Percentiles rank a stretch among this genome's conserved stretches.
These are phyloP conservation scores for Baccha elongata DNA, from an alignment of 2,888 invertebrate genomes.

Conservation along the genomic window DNA sequence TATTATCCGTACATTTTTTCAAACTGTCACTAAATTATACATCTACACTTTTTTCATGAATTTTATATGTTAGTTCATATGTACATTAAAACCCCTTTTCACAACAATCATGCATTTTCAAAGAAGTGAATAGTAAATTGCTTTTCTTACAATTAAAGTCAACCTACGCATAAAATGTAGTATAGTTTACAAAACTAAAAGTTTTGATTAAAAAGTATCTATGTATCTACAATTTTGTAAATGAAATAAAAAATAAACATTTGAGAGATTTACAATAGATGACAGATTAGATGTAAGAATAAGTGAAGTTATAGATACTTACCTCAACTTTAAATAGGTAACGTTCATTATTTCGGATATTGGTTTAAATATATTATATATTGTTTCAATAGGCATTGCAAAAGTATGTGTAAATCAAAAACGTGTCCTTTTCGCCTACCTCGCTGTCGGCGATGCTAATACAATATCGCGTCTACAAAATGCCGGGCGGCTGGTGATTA, in stretches of 20 bases:
- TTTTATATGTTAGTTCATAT: no score
- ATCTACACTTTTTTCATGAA: no score
- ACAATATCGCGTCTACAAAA: slow-evolving; percentile 83
- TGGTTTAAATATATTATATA: slow-evolving; percentile 10
- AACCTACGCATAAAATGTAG: not conserved
- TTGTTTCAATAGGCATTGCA: slow-evolving; percentile 65
- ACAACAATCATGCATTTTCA: not conserved
- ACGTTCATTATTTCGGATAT: not conserved
- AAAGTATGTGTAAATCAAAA: slow-evolving; percentile 64
- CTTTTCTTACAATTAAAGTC: not conserved
- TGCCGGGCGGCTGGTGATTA: slow-evolving; percentile 81
- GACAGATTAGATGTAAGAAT: not conserved
- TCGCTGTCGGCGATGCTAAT: slow-evolving; percentile 81
- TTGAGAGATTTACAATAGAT: not conserved
- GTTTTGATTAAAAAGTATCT: not conserved
- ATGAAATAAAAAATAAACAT: not conserved
- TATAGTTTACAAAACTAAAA: not conserved
- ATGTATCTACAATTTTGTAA: not conserved
- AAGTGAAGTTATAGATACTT: not conserved
- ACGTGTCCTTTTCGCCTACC: slow-evolving; percentile 79
- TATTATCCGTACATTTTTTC: no score
- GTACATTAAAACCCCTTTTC: not conserved
- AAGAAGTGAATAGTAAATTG: no score
- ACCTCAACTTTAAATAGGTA: slow-evolving; percentile 5
- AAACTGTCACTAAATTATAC: no score